phyloP scores from a whole-genome alignment of 2,113 vertebrate genomes.

The Labrus mixtus region DNA sequence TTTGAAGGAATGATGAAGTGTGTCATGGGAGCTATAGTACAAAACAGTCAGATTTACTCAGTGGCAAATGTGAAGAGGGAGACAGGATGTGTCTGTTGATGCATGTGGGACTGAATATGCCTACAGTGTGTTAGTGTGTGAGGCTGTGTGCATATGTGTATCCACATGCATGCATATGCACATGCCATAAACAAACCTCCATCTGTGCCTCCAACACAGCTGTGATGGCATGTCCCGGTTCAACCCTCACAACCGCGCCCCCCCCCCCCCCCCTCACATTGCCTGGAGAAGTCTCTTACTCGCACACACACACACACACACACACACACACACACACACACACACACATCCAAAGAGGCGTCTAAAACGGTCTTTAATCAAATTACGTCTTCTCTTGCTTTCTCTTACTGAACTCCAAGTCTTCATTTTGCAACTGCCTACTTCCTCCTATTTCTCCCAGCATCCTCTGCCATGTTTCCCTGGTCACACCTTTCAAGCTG shows the following conservation, averaged over 20 bases:
- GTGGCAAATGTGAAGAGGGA: slow-evolving; percentile 30
- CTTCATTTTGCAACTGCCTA: slow-evolving; percentile 2
- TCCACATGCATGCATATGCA: slow-evolving; percentile 46
- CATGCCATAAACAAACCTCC: slow-evolving; percentile 68
- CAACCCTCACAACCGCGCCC: too few relatives aligned
- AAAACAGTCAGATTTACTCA: slow-evolving; percentile 28
- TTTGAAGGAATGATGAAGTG: slow-evolving; percentile 33
- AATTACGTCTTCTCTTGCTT: slow-evolving; percentile 20
- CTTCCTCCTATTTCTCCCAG: slow-evolving; percentile 11
- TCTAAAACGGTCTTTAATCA: slow-evolving; percentile 21
- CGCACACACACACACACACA: slow-evolving; percentile 3
- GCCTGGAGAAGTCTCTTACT: slow-evolving; percentile 47
- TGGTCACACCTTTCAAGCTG: slow-evolving; percentile 70
- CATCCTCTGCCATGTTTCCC: slow-evolving; percentile 32
- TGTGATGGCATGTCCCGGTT: slow-evolving; percentile 53
- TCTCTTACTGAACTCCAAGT: slow-evolving; percentile 11
- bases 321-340: slow-evolving; percentile 5
- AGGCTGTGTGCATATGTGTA: slow-evolving; percentile 34
- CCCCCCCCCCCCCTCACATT: neutral
- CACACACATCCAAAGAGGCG: slow-evolving; percentile 12
- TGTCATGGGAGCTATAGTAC: slow-evolving; percentile 28
- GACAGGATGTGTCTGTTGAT: neutral
- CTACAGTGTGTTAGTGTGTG: slow-evolving; percentile 13
- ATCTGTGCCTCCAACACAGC: slow-evolving; percentile 77
- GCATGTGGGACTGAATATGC: slow-evolving; percentile 20